phyloP scores from a whole-genome alignment of 2,888 invertebrate genomes.

The Darwinula stevensoni region DNA sequence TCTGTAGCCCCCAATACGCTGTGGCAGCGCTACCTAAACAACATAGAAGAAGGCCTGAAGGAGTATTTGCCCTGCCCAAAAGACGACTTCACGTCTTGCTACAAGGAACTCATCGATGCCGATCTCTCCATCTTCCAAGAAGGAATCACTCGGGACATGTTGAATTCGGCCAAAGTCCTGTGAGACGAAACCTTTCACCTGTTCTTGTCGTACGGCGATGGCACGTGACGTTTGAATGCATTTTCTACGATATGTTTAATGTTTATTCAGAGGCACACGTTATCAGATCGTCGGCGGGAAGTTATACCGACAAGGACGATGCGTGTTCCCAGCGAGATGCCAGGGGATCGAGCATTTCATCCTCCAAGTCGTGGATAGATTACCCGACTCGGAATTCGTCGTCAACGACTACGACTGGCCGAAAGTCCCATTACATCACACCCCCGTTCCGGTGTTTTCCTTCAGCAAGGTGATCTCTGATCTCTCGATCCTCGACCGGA shows the following conservation, averaged over 20 bases:
- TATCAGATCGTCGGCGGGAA: constrained; percentile 56
- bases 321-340: constrained; percentile 78
- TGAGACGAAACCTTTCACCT: constrained; percentile 9
- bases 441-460: constrained; percentile 52
- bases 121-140: constrained; percentile 30
- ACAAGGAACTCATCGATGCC: background rate
- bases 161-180: constrained; percentile 24
- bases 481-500: too few species aligned
- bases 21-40: too few species aligned
- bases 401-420: constrained; percentile 84
- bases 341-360: constrained; percentile 70
- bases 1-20: too few species aligned
- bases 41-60: too few species aligned
- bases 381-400: constrained; percentile 55
- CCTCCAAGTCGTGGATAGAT: constrained; percentile 26
- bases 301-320: constrained; percentile 48
- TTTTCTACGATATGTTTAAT: constrained; percentile 7
- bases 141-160: constrained; percentile 35
- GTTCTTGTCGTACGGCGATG: too few species aligned
- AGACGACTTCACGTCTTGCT: too few species aligned
- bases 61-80: too few species aligned
- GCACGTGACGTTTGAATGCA: too few species aligned
- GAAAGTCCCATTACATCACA: constrained; percentile 29
- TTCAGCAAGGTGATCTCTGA: constrained; percentile 70
- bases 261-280: constrained; percentile 27